phyloP scores from a whole-genome alignment of 2,888 invertebrate genomes.

The Schizotus pectinicornis region DNA sequence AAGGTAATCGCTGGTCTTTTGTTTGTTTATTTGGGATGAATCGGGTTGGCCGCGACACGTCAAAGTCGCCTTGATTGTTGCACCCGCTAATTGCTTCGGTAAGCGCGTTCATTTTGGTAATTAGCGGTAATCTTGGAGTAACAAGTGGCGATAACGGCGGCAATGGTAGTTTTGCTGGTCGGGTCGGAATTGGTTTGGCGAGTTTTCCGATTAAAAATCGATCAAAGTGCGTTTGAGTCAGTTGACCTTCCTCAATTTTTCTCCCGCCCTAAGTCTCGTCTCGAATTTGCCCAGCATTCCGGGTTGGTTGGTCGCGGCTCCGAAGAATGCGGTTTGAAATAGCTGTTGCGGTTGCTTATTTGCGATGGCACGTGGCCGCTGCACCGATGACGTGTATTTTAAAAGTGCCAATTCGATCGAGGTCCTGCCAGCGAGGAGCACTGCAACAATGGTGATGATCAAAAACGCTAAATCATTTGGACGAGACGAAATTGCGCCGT shows the following conservation, averaged over 20 bases:
- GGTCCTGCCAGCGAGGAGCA: background rate
- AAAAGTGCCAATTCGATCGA: background rate
- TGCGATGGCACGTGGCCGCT: conserved; percentile 16
- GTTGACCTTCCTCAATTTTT: conserved; percentile 7
- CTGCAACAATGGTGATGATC: background rate
- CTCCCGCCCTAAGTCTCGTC: background rate
- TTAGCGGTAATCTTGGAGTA: too few relatives aligned
- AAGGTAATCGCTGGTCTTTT: too few relatives aligned
- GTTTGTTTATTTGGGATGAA: too few relatives aligned
- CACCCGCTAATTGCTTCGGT: background rate
- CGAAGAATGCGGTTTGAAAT: background rate
- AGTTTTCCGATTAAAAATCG: too few relatives aligned
- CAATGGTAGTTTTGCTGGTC: too few relatives aligned
- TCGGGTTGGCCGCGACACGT: too few relatives aligned
- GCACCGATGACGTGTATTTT: background rate
- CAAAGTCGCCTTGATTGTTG: conserved; percentile 5
- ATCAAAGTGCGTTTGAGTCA: too few relatives aligned
- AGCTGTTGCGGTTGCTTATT: conserved; percentile 1
- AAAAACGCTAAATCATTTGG: conserved; percentile 17
- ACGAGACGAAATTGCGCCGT: conserved; percentile 16
- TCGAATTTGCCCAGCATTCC: background rate
- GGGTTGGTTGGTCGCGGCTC: conserved; percentile 41
- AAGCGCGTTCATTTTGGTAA: too few relatives aligned
- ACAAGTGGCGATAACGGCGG: too few relatives aligned
- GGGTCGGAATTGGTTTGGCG: too few relatives aligned